Percentiles rank a stretch among this genome's conserved stretches.
Evolutionary conservation across 2,113 vertebrate genomes (phyloP).

Genomic region (Isichthys henryi): DNA sequence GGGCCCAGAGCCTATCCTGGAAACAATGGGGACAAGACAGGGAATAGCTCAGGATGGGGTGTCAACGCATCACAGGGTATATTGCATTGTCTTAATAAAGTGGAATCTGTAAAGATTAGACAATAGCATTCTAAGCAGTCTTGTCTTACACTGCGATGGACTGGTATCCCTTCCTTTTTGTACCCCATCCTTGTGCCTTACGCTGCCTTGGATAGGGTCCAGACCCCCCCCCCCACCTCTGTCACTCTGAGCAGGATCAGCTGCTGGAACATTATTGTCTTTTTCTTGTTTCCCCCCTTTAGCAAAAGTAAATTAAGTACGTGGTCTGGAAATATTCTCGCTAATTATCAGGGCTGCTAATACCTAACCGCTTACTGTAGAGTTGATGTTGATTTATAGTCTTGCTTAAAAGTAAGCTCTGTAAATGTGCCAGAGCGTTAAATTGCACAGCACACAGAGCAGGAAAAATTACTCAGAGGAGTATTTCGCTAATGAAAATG

Average conservation of each 20-base stretch:
- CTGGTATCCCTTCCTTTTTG: not conserved
- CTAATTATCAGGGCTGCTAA: not conserved
- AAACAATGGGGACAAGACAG: not conserved
- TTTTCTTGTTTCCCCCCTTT: not conserved
- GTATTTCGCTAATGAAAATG: not conserved
- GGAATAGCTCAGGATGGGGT: not conserved
- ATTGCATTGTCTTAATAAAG: not conserved
- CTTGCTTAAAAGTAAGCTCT: not conserved
- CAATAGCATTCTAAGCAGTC: not conserved
- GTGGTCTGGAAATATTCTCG: not conserved
- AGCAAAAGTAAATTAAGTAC: not conserved
- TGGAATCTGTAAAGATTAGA: not conserved
- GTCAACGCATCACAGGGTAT: not conserved
- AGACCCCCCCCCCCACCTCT: not conserved
- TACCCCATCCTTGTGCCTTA: not conserved
- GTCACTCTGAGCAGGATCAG: not conserved
- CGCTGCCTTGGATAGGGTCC: not conserved
- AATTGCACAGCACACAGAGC: not conserved
- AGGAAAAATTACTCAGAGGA: not conserved
- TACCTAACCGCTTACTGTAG: not conserved
- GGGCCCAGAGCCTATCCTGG: not conserved
- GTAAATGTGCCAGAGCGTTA: not conserved
- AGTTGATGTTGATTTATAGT: not conserved
- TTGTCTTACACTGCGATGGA: not conserved
- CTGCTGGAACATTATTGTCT: not conserved